These are phyloP conservation scores for Plodia interpunctella DNA, from an alignment of 1,140 invertebrate genomes.

Conservation along the genomic window DNA sequence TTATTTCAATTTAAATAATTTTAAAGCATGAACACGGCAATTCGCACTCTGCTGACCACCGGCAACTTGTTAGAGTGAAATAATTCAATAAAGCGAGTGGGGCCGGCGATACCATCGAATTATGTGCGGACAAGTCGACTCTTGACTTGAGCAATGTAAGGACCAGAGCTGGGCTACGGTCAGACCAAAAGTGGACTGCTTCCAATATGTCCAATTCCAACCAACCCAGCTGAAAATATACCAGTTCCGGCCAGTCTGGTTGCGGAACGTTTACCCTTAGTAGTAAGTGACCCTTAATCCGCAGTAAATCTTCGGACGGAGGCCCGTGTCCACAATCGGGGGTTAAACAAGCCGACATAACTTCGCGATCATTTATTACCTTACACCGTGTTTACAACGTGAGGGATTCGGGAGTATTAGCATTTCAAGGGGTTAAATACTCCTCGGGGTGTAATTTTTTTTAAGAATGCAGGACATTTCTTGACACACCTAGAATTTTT, in stretches of 20 bases:
- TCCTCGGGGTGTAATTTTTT: neutral
- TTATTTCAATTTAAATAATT: neutral
- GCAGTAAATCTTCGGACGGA: conserved; percentile 65
- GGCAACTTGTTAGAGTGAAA: neutral
- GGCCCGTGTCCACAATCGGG: conserved; percentile 24
- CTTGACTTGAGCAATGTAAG: conserved; percentile 61
- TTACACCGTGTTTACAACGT: conserved; percentile 50
- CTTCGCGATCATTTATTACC: conserved; percentile 69
- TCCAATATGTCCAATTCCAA: no score
- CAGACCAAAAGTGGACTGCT: no score
- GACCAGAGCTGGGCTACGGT: no score
- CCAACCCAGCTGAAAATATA: no score
- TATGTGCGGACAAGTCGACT: conserved; percentile 62
- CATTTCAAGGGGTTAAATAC: conserved; percentile 5
- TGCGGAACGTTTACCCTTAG: no score
- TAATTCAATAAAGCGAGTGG: conserved; percentile 51
- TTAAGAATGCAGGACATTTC: neutral
- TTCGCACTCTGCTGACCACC: neutral
- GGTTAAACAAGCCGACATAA: conserved; percentile 56
- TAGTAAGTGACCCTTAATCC: conserved; percentile 69
- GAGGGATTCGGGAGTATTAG: conserved; percentile 30
- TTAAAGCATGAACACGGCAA: neutral
- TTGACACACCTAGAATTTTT: no score
- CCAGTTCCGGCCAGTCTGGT: no score
- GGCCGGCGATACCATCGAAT: conserved; percentile 57